phyloP scores from a whole-genome alignment of 1,140 invertebrate genomes.

The Pollicipes pollicipes region DNA sequence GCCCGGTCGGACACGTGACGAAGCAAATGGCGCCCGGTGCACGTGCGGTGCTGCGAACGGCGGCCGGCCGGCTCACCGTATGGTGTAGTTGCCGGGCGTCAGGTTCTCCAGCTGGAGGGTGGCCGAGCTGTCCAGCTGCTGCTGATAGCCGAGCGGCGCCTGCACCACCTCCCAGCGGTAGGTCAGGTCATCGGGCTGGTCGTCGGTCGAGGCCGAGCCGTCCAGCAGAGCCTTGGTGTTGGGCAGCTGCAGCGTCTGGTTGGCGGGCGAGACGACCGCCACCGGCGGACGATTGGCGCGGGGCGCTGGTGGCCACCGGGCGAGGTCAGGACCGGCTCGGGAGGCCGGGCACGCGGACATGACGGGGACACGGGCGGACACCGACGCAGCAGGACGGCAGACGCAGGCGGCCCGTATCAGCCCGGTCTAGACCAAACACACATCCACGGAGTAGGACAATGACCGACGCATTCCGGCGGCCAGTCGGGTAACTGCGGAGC shows the following conservation, averaged over 20 bases:
- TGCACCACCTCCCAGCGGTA: slow-evolving; percentile 84
- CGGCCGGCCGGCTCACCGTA: slow-evolving; percentile 49
- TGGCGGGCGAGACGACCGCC: slow-evolving; percentile 63
- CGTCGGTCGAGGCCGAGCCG: slow-evolving; percentile 57
- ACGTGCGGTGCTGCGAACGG: too few relatives aligned
- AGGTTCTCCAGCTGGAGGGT: slow-evolving; percentile 63
- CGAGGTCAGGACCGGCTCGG: slow-evolving; percentile 3
- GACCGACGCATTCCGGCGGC: too few relatives aligned
- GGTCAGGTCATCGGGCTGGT: slow-evolving; percentile 46
- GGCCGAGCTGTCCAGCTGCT: slow-evolving; percentile 48
- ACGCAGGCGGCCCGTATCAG: too few relatives aligned
- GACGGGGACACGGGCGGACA: too few relatives aligned
- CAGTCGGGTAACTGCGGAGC: too few relatives aligned
- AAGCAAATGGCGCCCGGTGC: too few relatives aligned
- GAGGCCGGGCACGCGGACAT: too few relatives aligned
- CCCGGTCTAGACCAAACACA: too few relatives aligned
- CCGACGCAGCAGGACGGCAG: too few relatives aligned
- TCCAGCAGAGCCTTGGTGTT: slow-evolving; percentile 77
- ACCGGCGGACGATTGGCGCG: slow-evolving; percentile 65
- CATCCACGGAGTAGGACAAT: too few relatives aligned
- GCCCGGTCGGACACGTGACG: too few relatives aligned
- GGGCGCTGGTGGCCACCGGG: slow-evolving; percentile 38
- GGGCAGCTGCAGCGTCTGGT: slow-evolving; percentile 69
- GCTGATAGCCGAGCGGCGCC: slow-evolving; percentile 65
- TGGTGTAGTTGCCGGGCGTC: slow-evolving; percentile 74